Evolutionary conservation across 2,888 invertebrate species (phyloP), one percentile per base, ranked within the genome.

Genomic region (Melikaiella ostensackeni): DNA sequence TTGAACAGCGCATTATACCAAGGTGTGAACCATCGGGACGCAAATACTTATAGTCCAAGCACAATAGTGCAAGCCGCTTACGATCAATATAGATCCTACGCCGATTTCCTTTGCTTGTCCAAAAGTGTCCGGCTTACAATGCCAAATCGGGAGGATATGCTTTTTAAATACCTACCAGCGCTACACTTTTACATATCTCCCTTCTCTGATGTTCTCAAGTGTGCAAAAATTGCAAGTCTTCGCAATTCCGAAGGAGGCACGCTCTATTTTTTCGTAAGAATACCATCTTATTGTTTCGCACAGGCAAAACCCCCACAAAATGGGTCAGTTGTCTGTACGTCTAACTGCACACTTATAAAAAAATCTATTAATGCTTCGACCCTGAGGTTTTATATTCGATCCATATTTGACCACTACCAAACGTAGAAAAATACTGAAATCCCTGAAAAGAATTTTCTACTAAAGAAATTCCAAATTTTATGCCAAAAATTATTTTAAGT

Each of bases 51-150:
- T 63, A 38, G 85, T 75, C 80, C 81, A 76, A 62, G 77, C 42
- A 66, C 61, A 77, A 82, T 77, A 87, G 63, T 63, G 78, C 86
- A 88, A 89, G 88, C 88, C 84, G 90, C 89, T 90, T 90, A 89
- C 89, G 89, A 89, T 90, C 89, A 88, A 89, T 89, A 86, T 85
- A 85, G 78, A 82, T 81, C 79, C 80, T 78, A 66, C 74, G 75
- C 75, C 76, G 77, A 81, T 80, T 81, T 77, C 75, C 77, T 81
- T 79, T 78, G 78, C 77, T 79, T 82, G 80, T 80, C 79, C 78
- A 79, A 82, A 83, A 84, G 81, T 81, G 80, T 81, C 81, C 77
- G 24, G 35, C 79, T 76, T 57, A 64, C 76, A 74, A 77, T 38
- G 77, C 79, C 73, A 78, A 74, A 76, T 78, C 78, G 78, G 81